Percentiles rank a stretch among this genome's conserved stretches.
Evolutionary conservation across 2,113 vertebrate genomes (phyloP).

Genomic region (Menura novaehollandiae): DNA sequence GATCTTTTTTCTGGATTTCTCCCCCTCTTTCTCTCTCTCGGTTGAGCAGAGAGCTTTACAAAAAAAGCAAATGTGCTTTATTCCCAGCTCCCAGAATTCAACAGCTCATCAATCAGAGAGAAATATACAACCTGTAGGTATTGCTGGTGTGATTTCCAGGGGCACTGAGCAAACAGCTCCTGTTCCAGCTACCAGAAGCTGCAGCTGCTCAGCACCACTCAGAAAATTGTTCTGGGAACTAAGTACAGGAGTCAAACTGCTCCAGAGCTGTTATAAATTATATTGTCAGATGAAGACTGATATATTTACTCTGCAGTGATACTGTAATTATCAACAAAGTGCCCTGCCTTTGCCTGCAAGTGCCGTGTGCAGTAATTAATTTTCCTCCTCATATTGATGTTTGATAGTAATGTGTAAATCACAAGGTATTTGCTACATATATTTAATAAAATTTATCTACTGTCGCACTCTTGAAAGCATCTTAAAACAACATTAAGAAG

Average conservation of each 20-base stretch:
- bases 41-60: accelerated
- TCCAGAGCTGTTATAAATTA: constrained; percentile 30
- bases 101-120: not conserved
- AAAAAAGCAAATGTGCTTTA: not conserved
- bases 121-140: not conserved
- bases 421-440: not conserved
- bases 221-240: not conserved
- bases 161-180: not conserved
- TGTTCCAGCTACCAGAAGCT: not conserved
- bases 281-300: not conserved
- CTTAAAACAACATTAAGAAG: not conserved
- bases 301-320: constrained; percentile 22
- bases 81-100: not conserved
- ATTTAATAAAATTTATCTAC: not conserved
- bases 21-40: not conserved
- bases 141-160: not conserved
- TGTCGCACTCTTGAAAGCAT: not conserved
- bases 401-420: not conserved
- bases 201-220: not conserved
- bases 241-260: not conserved
- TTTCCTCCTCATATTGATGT: not conserved
- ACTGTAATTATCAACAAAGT: constrained; percentile 16
- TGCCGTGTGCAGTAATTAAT: constrained; percentile 8
- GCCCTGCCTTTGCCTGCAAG: constrained; percentile 12
- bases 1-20: not conserved